phyloP scores from a whole-genome alignment of 2,113 vertebrate genomes.

The Pycnonotus jocosus region DNA sequence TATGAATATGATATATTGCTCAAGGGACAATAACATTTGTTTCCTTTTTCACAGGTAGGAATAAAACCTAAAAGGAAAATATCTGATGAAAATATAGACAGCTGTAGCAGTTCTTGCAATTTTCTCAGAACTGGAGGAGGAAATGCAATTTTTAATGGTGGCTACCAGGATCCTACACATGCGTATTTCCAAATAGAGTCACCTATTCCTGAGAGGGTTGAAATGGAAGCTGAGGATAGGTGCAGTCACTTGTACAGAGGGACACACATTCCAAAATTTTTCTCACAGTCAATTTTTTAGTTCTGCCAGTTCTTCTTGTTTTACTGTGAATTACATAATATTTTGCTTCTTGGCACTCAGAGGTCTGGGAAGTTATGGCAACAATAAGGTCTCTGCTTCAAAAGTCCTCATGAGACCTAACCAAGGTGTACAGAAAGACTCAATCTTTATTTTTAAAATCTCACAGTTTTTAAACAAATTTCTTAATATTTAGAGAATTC shows the following conservation, averaged over 20 bases:
- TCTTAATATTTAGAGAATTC: not conserved
- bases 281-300: accelerated
- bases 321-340: not conserved
- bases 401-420: not conserved
- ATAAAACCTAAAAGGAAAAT: not conserved
- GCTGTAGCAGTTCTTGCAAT: not conserved
- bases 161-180: accelerated
- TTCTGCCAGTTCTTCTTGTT: not conserved
- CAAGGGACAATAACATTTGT: not conserved
- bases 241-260: accelerated
- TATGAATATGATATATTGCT: not conserved
- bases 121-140: not conserved
- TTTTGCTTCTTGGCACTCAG: not conserved
- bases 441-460: not conserved
- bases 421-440: not conserved
- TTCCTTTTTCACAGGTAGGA: not conserved
- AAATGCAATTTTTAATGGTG: not conserved
- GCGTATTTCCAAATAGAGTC: not conserved
- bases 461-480: not conserved
- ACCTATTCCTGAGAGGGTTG: not conserved
- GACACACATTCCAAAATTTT: not conserved
- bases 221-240: not conserved
- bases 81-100: not conserved
- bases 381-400: not conserved
- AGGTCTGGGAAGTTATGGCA: not conserved